A percentile compares a stretch with the other conserved stretches of the same genome.
These are phyloP conservation scores for Discoglossus pictus DNA, from an alignment of 2,797 vertebrate species.

Conservation along the genomic window DNA sequence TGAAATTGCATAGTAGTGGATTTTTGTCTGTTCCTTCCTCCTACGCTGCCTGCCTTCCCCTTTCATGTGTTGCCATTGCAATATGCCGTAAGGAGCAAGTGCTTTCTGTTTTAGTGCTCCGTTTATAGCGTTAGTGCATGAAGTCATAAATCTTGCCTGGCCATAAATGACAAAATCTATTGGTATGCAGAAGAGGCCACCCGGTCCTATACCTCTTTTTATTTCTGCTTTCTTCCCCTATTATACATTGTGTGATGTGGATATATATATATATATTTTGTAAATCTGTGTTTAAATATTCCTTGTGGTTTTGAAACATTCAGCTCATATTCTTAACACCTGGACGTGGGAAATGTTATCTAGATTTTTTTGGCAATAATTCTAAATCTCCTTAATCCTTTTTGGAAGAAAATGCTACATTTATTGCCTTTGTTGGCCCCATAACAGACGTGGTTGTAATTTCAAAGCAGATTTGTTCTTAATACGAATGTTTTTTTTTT, in stretches of 20 bases:
- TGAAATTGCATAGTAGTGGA: constrained; percentile 79
- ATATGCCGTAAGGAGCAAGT: constrained; percentile 79
- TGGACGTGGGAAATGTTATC: constrained; percentile 63
- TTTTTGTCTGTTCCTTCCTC: constrained; percentile 83
- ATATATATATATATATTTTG: no score
- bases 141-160: constrained; percentile 88
- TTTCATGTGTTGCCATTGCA: constrained; percentile 75
- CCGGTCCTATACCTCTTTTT: constrained; percentile 70
- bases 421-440: background rate
- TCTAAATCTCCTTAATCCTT: constrained; percentile 45
- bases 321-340: constrained; percentile 72
- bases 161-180: constrained; percentile 86
- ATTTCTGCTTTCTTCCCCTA: constrained; percentile 70
- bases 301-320: constrained; percentile 63
- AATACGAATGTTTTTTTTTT: no score
- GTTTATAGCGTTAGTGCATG: constrained; percentile 84
- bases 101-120: constrained; percentile 81
- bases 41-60: constrained; percentile 79
- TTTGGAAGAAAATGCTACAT: constrained; percentile 17
- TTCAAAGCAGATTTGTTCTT: no score
- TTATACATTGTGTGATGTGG: constrained; percentile 75
- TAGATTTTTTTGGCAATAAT: constrained; percentile 58
- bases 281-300: constrained; percentile 77
- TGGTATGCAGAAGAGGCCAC: constrained; percentile 87
- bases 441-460: no score